These are phyloP conservation scores for Cyclophora albipunctata DNA, from an alignment of 2,888 invertebrate species.

Conservation along the genomic window DNA sequence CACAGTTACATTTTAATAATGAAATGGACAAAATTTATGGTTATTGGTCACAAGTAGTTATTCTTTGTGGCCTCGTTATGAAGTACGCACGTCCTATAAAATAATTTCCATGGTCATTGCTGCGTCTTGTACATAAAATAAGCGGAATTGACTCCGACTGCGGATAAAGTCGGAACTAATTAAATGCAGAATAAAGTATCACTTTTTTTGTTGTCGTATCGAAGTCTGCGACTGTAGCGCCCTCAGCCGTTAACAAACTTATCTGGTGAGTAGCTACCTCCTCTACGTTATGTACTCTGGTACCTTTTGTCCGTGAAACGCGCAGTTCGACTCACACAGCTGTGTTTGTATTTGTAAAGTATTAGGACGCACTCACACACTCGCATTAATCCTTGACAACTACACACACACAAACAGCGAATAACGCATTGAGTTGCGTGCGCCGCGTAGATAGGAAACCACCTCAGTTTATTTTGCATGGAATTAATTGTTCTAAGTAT, in stretches of 20 bases:
- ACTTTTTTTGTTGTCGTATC: no score
- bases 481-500: conserved; percentile 8
- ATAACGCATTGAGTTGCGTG: conserved; percentile 51
- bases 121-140: conserved; percentile 48
- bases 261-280: not conserved
- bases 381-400: conserved; percentile 42
- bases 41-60: no score
- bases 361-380: conserved; percentile 27
- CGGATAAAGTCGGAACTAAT: no score
- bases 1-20: no score
- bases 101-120: conserved; percentile 57
- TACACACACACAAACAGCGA: conserved; percentile 33
- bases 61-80: conserved; percentile 34
- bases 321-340: conserved; percentile 24
- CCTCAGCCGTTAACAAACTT: no score
- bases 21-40: no score
- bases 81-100: conserved; percentile 31
- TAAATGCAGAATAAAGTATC: no score
- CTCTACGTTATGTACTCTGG: conserved; percentile 17
- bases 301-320: conserved; percentile 38
- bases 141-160: no score
- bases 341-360: not conserved
- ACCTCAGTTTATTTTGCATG: conserved; percentile 43
- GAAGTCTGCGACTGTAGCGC: no score
- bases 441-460: conserved; percentile 34